Base-by-base conservation (phyloP, 2,113 vertebrate species). In the Channa maculata region DNA sequence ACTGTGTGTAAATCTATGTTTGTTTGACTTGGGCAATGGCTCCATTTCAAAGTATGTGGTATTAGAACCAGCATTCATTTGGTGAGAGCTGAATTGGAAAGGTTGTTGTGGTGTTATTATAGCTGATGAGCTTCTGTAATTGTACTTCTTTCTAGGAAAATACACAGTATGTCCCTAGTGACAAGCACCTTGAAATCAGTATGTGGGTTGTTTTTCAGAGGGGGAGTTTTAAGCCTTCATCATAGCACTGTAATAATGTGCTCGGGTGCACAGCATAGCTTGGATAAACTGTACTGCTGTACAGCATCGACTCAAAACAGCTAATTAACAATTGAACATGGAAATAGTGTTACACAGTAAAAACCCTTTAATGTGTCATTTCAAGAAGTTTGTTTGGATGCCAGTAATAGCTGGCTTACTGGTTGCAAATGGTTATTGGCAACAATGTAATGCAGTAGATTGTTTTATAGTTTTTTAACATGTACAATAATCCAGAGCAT, bases 101-200 rank as follows among this genome's bases (percentile, higher is more conserved):
- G 90, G 87, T 88, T 88, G 79, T 61, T 61, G 53, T 65, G 67
- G 69, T 85, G 86, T 90, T 86, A 83, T 88, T 90, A 83, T 89
- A 93, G 85, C 79, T 36, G 24, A 62, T 12, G 5, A 66, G 87
- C 70, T 65, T 84, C 39, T 83, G 83, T 87, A 90, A 90, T 89
- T 89, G 79, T 69, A 89, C 61, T 64, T 69, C 43, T 49, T 59
- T 64, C 79, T 39, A 53, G 68, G 68, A 69, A 77, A 87, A 89
- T 71, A 49, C 36, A 71, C 44, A 65, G 50, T 61, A 48, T 82
- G 82, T 75, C 54, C 39, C 55, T 63, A 72, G 68, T 77, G 62
- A 34, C 13, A 46, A 58, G 59, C 34, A 11, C 48, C 46, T 61
- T 75, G 67, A 75, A 69, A 65, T 72, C 46, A 45, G 50, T 46